phyloP scores from a whole-genome alignment of 2,888 invertebrate species.

The Eulithis prunata region DNA sequence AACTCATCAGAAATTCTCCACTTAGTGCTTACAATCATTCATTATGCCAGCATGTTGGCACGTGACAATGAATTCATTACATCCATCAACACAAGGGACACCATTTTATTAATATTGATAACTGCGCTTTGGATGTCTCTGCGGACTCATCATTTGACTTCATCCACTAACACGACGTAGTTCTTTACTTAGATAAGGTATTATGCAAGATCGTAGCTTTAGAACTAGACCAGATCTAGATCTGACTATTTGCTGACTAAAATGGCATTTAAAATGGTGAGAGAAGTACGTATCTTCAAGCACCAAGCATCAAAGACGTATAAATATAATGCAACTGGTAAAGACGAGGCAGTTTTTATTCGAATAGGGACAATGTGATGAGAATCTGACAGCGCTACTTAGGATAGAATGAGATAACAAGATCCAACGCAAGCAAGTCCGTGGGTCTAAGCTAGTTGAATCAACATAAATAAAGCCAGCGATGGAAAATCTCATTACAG shows the following conservation, averaged over 20 bases:
- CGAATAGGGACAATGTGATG: no score
- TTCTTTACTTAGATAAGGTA: no score
- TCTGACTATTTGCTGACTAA: no score
- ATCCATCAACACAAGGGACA: constrained; percentile 45
- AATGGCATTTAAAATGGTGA: no score
- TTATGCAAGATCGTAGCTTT: no score
- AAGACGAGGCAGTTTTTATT: no score
- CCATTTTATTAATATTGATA: constrained; percentile 62
- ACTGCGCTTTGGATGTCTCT: constrained; percentile 36
- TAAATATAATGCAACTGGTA: no score
- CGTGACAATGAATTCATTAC: constrained; percentile 63
- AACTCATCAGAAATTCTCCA: constrained; percentile 10
- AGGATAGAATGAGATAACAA: background rate
- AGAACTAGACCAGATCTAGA: no score
- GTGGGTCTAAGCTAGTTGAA: background rate
- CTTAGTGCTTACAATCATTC: constrained; percentile 30
- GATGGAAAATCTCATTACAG: constrained; percentile 41
- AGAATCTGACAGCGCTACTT: background rate
- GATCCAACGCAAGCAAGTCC: background rate
- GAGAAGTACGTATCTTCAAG: no score
- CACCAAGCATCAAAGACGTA: no score
- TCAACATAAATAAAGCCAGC: constrained; percentile 12
- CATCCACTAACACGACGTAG: constrained; percentile 27
- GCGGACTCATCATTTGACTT: constrained; percentile 29
- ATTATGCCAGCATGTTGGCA: constrained; percentile 48